Percentiles rank a stretch among this genome's conserved stretches.
phyloP scores from a whole-genome alignment of 2,888 invertebrate species.

The Oxyscelio sp. region DNA sequence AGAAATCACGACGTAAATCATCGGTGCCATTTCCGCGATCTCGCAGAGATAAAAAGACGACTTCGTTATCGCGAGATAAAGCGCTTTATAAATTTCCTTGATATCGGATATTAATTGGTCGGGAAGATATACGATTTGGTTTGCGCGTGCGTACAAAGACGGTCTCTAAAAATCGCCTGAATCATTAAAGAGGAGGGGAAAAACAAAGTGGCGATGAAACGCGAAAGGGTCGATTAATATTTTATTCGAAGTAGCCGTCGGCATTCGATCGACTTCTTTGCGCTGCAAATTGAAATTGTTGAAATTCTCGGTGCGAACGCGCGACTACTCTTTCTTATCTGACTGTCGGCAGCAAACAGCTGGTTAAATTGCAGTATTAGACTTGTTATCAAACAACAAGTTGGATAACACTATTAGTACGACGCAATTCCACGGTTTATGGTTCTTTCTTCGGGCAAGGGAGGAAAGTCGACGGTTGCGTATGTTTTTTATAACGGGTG shows the following conservation, averaged over 20 bases:
- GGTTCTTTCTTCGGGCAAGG: too few relatives aligned
- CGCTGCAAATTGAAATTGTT: neutral
- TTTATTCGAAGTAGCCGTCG: neutral
- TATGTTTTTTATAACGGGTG: too few relatives aligned
- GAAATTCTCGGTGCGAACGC: neutral
- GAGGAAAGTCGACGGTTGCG: too few relatives aligned
- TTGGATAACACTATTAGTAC: neutral
- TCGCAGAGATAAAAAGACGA: slow-evolving; percentile 33
- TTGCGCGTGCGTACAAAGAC: too few relatives aligned
- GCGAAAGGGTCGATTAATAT: neutral
- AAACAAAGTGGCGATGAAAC: neutral
- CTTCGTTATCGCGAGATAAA: slow-evolving; percentile 39
- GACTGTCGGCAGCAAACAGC: neutral
- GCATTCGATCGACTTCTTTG: neutral
- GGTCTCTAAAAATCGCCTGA: too few relatives aligned
- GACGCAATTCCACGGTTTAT: neutral
- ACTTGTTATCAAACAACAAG: neutral
- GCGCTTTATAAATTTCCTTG: slow-evolving; percentile 14
- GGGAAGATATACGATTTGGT: too few relatives aligned
- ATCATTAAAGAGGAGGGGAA: too few relatives aligned
- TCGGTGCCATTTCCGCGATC: slow-evolving; percentile 56
- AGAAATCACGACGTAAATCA: slow-evolving; percentile 43
- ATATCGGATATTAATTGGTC: slow-evolving; percentile 12
- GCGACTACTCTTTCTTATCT: neutral
- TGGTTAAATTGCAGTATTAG: neutral